Evolutionary conservation across 2,797 vertebrate genomes (phyloP).

Genomic region (Pempheris klunzingeri): DNA sequence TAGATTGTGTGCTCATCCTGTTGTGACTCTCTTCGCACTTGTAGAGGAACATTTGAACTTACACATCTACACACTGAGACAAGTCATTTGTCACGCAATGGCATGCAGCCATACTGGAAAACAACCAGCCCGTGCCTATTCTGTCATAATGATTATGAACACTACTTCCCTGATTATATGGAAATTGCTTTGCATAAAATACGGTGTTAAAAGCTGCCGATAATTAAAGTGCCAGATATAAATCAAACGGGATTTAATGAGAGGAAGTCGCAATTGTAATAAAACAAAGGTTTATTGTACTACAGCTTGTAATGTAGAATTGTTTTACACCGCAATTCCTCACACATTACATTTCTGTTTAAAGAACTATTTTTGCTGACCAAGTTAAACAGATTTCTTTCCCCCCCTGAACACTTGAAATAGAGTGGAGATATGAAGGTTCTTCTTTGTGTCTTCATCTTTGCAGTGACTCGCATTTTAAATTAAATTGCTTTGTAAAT

Average conservation of each 20-base stretch:
- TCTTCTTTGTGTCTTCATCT: constrained; percentile 11
- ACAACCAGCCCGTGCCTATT: constrained; percentile 3
- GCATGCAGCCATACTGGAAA: constrained; percentile 9
- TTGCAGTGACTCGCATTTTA: not conserved
- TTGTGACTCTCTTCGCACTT: constrained; percentile 12
- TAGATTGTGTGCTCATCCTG: constrained; percentile 26
- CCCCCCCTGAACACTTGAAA: not conserved
- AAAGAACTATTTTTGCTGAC: constrained; percentile 40
- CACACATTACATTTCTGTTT: constrained; percentile 7
- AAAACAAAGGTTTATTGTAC: constrained; percentile 34
- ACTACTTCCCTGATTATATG: constrained; percentile 23
- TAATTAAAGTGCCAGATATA: constrained; percentile 28
- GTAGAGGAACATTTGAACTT: constrained; percentile 24
- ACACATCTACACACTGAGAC: not conserved
- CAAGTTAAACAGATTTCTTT: not conserved
- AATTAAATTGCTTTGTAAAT: constrained; percentile 23
- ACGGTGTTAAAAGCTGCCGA: constrained; percentile 27
- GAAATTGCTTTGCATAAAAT: constrained; percentile 38
- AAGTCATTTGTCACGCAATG: constrained; percentile 5
- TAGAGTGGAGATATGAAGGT: constrained; percentile 4
- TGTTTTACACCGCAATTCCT: not conserved
- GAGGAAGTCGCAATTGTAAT: constrained; percentile 14
- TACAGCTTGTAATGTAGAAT: not conserved
- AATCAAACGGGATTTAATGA: constrained; percentile 23
- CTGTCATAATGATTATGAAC: constrained; percentile 20